A percentile compares a stretch with the other conserved stretches of the same genome.
Evolutionary conservation across 2,797 vertebrate genomes (phyloP).

Genomic region (Anabas testudineus): DNA sequence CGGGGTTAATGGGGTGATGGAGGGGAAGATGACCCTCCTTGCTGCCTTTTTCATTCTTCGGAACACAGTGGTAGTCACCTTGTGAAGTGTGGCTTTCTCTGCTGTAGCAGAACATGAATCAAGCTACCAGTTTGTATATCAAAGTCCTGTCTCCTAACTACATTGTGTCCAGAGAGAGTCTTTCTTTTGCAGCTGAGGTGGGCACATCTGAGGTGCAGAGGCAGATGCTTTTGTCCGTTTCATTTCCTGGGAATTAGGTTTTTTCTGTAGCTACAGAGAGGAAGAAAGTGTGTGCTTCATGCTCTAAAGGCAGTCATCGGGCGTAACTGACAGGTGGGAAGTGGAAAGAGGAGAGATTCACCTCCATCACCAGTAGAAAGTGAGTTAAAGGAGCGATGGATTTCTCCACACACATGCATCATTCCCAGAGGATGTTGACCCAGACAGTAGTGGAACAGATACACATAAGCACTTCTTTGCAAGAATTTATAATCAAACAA

Average conservation of each 20-base stretch:
- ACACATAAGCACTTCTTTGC: conserved; percentile 58
- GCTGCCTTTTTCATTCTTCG: conserved; percentile 29
- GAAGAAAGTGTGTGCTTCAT: conserved; percentile 56
- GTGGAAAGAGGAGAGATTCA: conserved; percentile 55
- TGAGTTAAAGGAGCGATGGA: conserved; percentile 61
- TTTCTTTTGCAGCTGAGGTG: conserved; percentile 63
- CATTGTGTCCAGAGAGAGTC: conserved; percentile 62
- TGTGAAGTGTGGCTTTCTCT: conserved; percentile 41
- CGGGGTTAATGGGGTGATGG: conserved; percentile 71
- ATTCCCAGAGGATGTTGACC: conserved; percentile 76
- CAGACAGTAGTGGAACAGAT: conserved; percentile 62
- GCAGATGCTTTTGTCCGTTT: conserved; percentile 67
- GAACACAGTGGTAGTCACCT: conserved; percentile 29
- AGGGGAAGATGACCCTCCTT: conserved; percentile 48
- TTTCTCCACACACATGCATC: conserved; percentile 55
- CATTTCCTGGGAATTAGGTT: conserved; percentile 65
- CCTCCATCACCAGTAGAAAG: conserved; percentile 69
- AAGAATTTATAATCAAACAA: conserved; percentile 73
- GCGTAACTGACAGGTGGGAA: conserved; percentile 75
- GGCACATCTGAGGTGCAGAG: conserved; percentile 52
- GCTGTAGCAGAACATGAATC: conserved; percentile 55
- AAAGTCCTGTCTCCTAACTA: conserved; percentile 59
- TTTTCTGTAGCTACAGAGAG: conserved; percentile 43
- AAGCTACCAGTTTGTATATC: conserved; percentile 49
- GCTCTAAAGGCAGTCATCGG: conserved; percentile 69